Percentiles rank a stretch among this genome's conserved stretches.
Evolutionary conservation across 1,140 invertebrate genomes (phyloP).

Genomic region (Geopemphigus sp.): DNA sequence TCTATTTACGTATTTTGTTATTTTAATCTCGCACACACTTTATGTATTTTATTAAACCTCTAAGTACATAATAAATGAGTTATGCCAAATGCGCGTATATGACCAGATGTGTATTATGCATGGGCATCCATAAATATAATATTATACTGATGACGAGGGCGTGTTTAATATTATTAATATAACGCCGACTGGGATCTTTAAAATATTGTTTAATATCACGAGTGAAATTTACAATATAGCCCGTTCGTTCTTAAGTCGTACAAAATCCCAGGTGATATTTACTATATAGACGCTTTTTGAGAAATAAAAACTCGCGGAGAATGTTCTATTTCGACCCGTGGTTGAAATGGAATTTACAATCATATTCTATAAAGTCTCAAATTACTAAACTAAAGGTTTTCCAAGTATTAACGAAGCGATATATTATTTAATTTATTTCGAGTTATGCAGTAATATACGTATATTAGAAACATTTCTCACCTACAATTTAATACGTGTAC

Average conservation of each 20-base stretch:
- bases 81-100: too few relatives aligned
- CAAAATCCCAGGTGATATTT: background rate
- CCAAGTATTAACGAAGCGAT: background rate
- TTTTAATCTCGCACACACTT: too few relatives aligned
- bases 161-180: too few relatives aligned
- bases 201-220: background rate
- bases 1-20: too few relatives aligned
- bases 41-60: background rate
- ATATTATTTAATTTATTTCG: background rate
- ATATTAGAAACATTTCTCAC: too few relatives aligned
- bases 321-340: background rate
- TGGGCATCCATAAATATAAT: too few relatives aligned
- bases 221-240: background rate
- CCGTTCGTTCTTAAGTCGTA: too few relatives aligned
- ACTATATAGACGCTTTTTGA: background rate
- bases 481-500: too few relatives aligned
- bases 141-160: too few relatives aligned
- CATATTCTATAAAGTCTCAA: background rate
- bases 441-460: too few relatives aligned
- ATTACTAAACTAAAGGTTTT: background rate
- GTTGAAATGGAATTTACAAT: constrained; percentile 3
- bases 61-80: background rate
- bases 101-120: background rate
- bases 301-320: background rate
- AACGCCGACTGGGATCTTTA: background rate